Base-by-base conservation (phyloP, 2,113 vertebrate genomes). In the Chroicocephalus ridibundus region DNA sequence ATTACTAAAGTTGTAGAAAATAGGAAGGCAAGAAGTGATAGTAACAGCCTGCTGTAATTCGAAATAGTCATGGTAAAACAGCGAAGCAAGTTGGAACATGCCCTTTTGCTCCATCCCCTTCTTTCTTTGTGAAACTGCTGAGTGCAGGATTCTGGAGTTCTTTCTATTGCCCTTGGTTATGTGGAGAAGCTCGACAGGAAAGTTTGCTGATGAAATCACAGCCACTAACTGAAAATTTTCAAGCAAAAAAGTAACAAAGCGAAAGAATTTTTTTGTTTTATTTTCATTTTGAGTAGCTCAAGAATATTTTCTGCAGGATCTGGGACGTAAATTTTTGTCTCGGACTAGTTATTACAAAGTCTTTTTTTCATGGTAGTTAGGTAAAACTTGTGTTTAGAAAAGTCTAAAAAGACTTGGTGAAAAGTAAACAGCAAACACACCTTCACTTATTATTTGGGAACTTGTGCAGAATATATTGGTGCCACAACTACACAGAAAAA, bases 111-210 rank as follows among this genome's bases (percentile, higher is more conserved):
- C 83, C 64, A 34, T 69, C 65, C 88, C 85, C 86, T 90, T 21
- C 10, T 76, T 95, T 61, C 92, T 88, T 32, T 29, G 57, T 29
- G 9, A 80, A 94, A 86, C 40, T 97, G 90, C 93, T 94, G 82
- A 97, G 68, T 69, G 31, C 75, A 61, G 82, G 29, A 2, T 68
- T 75, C 65, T 83, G 38, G 5, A 62, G 42, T 40, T 83, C 70
- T 40, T 94, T 42, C 52, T 82, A 10, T 58, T 68, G 82, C 95
- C 82, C 77, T 97, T 92, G 62, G 54, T 91, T 91, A 7, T 49
- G 46, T 46, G 49, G 55, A 38, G 87, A 72, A 81, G 57, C 52
- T 27, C 61, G 52, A 8, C 42, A 70, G 85, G 88, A 85, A 44
- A 40, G 57, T 88, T 86, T 86, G 25, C 81, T 80, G 77, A 86